Evolutionary conservation across 64 coral and sea anemone genomes (phyloP), one percentile per base, ranked within the genome.

Genomic region (Dendronephthya gigantea): DNA sequence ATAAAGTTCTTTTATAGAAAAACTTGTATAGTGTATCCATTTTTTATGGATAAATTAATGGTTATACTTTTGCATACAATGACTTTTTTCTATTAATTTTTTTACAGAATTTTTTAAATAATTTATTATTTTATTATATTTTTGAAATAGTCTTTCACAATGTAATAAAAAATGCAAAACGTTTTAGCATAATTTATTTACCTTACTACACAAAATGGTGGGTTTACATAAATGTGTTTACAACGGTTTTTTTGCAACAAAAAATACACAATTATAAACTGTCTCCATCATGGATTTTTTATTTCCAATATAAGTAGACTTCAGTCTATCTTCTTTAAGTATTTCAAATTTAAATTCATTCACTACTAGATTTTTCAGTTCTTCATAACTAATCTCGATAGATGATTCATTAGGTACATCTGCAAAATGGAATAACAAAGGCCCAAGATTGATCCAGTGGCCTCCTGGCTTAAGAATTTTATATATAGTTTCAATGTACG

Each of bases 361-460:
- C 0, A 92, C 90, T 3, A 87, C 81, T 62, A 98, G 91, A 81
- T 85, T 88, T 47, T 86, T 93, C 43, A 98, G 91, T 1, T 98
- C 94, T 17, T 98, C 91, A 39, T 98, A 98, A 59, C 92, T 85
- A 48, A 98, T 90, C 15, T 98, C 94, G 23, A 98, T 84, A 0
- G 94, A 98, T 87, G 88, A 89, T 70, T 98, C 94, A 87, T 93
- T 97, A 0, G 89, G 86, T 82, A 97, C 86, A 50, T 92, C 94
- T 43, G 94, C 83, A 69, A 97, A 98, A 83, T 98, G 94, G 50
- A 93, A 98, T 35, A 98, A 69, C 31, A 98, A 84, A 7, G 94
- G 94, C 10, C 94, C 94, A 25, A 98, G 84, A 70, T 98, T 98
- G 68, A 98, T 93, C 95, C 95, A 98, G 37, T 93, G 90, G 4